These are phyloP conservation scores for Macrochelys suwanniensis DNA, from an alignment of 2,797 vertebrate species.

Conservation along the genomic window DNA sequence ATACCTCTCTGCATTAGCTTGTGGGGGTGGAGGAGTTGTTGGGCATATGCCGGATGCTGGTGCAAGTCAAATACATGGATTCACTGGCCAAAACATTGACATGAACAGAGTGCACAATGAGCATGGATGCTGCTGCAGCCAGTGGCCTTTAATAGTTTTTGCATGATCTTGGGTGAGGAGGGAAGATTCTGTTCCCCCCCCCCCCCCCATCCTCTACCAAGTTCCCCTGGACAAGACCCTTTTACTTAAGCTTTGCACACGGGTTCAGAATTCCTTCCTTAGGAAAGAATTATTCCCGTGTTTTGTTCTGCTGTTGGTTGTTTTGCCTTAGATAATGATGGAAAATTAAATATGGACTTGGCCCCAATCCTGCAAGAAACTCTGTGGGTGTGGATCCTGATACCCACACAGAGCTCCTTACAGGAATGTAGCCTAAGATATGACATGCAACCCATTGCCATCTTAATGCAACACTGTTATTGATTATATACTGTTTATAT, in stretches of 20 bases:
- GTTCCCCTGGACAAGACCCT: background rate
- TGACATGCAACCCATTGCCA: background rate
- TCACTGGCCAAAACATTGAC: conserved; percentile 35
- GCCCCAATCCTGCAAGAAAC: background rate
- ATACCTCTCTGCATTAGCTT: background rate
- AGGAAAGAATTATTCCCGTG: background rate
- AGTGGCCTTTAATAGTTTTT: background rate
- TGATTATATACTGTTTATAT: background rate
- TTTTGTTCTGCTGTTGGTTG: background rate
- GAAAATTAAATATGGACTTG: background rate
- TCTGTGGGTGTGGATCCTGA: background rate
- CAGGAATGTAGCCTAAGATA: background rate
- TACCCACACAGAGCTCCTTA: background rate
- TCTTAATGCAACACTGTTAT: background rate
- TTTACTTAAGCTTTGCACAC: background rate
- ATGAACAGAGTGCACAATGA: conserved; percentile 17
- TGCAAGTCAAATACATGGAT: background rate
- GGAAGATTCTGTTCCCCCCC: background rate
- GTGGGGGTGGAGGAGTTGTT: background rate
- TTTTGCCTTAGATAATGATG: background rate
- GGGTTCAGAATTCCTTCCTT: background rate
- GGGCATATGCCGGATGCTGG: background rate
- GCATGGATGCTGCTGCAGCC: conserved; percentile 14
- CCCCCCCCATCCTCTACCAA: background rate
- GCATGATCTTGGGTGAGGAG: background rate